A percentile compares a stretch with the other conserved stretches of the same genome.
phyloP scores from a whole-genome alignment of 1,140 invertebrate species.

The Coenobita brevimanus region DNA sequence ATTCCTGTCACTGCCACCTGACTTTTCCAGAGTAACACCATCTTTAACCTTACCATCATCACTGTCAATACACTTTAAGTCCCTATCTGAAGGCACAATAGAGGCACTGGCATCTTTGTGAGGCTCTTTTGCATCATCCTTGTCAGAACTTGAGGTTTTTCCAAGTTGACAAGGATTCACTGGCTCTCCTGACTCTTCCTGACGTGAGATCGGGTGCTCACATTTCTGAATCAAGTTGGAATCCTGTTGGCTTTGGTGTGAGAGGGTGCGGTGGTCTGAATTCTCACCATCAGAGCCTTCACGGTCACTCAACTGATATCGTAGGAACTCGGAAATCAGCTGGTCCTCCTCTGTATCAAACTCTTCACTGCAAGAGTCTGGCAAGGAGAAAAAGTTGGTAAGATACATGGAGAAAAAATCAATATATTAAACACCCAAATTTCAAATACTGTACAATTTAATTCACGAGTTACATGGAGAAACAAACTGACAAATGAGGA shows the following conservation, averaged over 20 bases:
- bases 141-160: not conserved
- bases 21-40: no score
- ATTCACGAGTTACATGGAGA: no score
- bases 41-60: not conserved
- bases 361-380: conserved; percentile 45
- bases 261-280: conserved; percentile 4
- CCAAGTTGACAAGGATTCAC: no score
- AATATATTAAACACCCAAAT: not conserved
- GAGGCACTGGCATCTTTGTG: not conserved
- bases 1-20: not conserved
- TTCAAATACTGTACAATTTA: no score
- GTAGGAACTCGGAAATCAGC: conserved; percentile 35
- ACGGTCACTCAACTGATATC: conserved; percentile 7
- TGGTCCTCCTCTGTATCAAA: conserved; percentile 28
- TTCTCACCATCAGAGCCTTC: not conserved
- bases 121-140: no score
- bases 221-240: no score
- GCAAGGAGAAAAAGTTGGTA: not conserved
- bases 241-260: not conserved
- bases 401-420: not conserved
- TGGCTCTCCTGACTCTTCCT: no score
- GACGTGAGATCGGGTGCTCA: no score
- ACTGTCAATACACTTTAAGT: not conserved
- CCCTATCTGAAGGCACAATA: not conserved
- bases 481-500: no score